These are phyloP conservation scores for Sciurus niger DNA, from an alignment of 2,113 vertebrate genomes.

Conservation along the genomic window DNA sequence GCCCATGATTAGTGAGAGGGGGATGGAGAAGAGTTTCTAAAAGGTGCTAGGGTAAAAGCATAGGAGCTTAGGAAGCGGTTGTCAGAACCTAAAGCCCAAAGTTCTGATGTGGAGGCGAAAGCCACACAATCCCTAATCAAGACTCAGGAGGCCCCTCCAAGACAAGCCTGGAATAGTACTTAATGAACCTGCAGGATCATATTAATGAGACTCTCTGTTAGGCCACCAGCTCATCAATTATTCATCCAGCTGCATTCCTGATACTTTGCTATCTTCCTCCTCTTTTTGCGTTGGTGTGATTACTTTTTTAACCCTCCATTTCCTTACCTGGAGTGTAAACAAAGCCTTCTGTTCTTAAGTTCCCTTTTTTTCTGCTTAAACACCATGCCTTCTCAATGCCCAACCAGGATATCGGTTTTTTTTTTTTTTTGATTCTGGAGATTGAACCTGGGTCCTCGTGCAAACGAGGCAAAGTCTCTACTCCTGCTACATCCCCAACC, in stretches of 20 bases:
- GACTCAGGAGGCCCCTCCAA: constrained; percentile 88
- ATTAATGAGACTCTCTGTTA: constrained; percentile 91
- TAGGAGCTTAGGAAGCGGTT: constrained; percentile 80
- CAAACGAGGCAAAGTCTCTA: too few species aligned
- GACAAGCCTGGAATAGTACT: constrained; percentile 88
- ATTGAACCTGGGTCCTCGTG: too few species aligned
- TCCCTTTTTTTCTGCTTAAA: constrained; percentile 62
- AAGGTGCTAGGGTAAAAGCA: constrained; percentile 82
- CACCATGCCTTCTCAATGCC: not conserved
- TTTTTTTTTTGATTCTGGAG: too few species aligned
- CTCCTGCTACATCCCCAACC: too few species aligned
- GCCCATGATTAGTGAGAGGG: constrained; percentile 90
- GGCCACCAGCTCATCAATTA: constrained; percentile 92
- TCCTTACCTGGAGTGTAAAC: constrained; percentile 84
- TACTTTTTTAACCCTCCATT: constrained; percentile 84
- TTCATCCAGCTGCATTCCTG: constrained; percentile 88
- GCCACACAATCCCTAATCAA: constrained; percentile 88
- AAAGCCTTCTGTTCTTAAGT: constrained; percentile 30
- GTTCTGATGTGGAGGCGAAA: constrained; percentile 88
- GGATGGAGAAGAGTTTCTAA: constrained; percentile 86
- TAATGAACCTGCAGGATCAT: constrained; percentile 92
- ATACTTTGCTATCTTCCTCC: constrained; percentile 86
- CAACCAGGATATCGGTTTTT: not conserved
- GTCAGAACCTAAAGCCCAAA: constrained; percentile 85
- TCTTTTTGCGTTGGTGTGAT: constrained; percentile 83